Percentiles rank a stretch among this genome's conserved stretches.
phyloP scores from a whole-genome alignment of 2,888 invertebrate genomes.

The Stenoptilia bipunctidactyla region DNA sequence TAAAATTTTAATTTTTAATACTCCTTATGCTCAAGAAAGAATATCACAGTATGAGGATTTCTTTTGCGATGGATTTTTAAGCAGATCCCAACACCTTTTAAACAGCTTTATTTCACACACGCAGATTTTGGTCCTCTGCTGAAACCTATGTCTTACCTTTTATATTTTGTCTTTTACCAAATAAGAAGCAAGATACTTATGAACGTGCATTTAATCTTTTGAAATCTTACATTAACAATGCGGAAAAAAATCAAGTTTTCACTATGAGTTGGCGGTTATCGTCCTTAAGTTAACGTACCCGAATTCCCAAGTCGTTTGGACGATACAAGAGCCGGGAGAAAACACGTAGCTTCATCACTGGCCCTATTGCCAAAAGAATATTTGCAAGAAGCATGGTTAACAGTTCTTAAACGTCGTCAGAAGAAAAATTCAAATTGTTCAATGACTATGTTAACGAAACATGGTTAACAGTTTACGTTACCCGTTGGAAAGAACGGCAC shows the following conservation, averaged over 20 bases:
- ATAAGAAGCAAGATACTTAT: too few species aligned
- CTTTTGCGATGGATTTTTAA: background rate
- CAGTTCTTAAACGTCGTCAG: slow-evolving; percentile 1
- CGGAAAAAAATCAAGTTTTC: too few species aligned
- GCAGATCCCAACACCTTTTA: too few species aligned
- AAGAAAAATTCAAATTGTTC: slow-evolving; percentile 4
- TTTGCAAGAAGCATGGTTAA: slow-evolving; percentile 4
- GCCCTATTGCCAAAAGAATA: slow-evolving; percentile 4
- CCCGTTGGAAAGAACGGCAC: background rate
- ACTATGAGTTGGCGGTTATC: background rate
- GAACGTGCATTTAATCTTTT: too few species aligned
- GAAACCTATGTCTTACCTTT: too few species aligned
- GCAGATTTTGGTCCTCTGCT: too few species aligned
- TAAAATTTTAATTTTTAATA: too few species aligned
- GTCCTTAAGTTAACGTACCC: background rate
- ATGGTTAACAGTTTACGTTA: slow-evolving; percentile 2
- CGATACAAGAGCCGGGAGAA: slow-evolving; percentile 3
- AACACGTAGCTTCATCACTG: slow-evolving; percentile 3
- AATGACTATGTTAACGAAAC: slow-evolving; percentile 4
- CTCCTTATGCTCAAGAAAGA: too few species aligned
- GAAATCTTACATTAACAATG: too few species aligned
- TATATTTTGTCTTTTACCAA: too few species aligned
- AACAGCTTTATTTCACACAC: too few species aligned
- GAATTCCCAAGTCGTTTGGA: background rate
- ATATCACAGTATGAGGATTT: background rate